Conservation (phyloP, 1,140 invertebrate species). For the Drosophila ficusphila region DNA sequence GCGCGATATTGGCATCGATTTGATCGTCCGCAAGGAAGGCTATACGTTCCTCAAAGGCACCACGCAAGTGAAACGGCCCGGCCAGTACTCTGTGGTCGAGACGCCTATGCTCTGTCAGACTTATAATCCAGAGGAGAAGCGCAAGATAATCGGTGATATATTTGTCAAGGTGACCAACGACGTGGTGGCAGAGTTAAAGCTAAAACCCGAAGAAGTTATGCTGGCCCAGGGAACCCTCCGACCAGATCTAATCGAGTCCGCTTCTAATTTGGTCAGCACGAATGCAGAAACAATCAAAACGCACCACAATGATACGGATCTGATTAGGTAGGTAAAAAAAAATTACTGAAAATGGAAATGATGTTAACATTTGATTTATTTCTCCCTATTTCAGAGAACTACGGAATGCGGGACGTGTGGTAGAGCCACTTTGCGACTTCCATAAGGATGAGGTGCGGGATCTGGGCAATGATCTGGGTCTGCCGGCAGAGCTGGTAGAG, state of each 20-base stretch:
- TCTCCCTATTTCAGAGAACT: slow-evolving; percentile 85
- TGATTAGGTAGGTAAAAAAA: slow-evolving; percentile 89
- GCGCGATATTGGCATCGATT: slow-evolving; percentile 92
- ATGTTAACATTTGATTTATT: background rate
- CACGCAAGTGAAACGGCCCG: slow-evolving; percentile 87
- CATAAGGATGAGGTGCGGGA: slow-evolving; percentile 99
- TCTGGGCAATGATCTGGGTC: slow-evolving; percentile 94
- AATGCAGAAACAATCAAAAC: slow-evolving; percentile 99
- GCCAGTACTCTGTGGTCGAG: slow-evolving; percentile 86
- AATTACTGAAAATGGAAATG: no score
- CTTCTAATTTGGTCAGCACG: slow-evolving; percentile 92
- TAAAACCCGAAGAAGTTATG: slow-evolving; percentile 93
- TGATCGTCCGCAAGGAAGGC: slow-evolving; percentile 91
- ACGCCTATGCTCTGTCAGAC: slow-evolving; percentile 95
- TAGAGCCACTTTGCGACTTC: slow-evolving; percentile 99
- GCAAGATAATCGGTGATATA: slow-evolving; percentile 99
- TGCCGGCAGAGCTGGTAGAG: slow-evolving; percentile 94
- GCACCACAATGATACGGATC: slow-evolving; percentile 99
- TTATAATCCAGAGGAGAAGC: slow-evolving; percentile 97
- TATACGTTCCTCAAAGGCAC: slow-evolving; percentile 92
- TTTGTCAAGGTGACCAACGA: slow-evolving; percentile 96
- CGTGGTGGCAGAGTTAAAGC: slow-evolving; percentile 91
- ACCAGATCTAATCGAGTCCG: slow-evolving; percentile 99
- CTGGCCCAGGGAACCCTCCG: slow-evolving; percentile 96
- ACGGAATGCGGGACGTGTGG: slow-evolving; percentile 93